These are phyloP conservation scores for Chrysomela aeneicollis DNA, from an alignment of 2,888 invertebrate species.

Conservation along the genomic window DNA sequence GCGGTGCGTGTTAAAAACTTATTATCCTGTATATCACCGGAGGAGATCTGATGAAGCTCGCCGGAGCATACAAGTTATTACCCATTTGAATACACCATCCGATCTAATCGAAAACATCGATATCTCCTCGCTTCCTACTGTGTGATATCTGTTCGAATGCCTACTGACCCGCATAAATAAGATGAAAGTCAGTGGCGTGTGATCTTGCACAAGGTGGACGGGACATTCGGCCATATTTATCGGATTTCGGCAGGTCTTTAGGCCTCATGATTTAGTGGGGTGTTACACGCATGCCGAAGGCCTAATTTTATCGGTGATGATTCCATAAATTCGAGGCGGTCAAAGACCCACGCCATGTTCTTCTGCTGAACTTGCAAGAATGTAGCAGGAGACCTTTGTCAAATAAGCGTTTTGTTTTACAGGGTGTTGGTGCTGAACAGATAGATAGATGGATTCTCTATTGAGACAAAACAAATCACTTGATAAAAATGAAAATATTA, in stretches of 20 bases:
- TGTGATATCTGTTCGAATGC: conserved; percentile 35
- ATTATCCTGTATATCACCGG: conserved; percentile 12
- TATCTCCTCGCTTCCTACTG: conserved; percentile 40
- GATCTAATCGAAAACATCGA: conserved; percentile 44
- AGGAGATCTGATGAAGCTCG: conserved; percentile 30
- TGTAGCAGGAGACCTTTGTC: too few relatives aligned
- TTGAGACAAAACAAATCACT: too few relatives aligned
- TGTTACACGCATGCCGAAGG: conserved; percentile 4
- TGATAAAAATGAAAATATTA: too few relatives aligned
- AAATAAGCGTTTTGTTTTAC: too few relatives aligned
- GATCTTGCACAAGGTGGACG: conserved; percentile 6
- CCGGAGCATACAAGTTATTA: conserved; percentile 39
- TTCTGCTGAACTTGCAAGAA: neutral
- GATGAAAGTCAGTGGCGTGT: conserved; percentile 19
- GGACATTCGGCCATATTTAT: conserved; percentile 12
- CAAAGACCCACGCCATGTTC: neutral
- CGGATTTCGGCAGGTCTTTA: conserved; percentile 11
- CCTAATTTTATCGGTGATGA: neutral
- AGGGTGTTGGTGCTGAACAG: too few relatives aligned
- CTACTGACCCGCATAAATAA: conserved; percentile 26
- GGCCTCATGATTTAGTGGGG: conserved; percentile 12
- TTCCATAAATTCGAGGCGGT: neutral
- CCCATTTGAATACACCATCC: conserved; percentile 36
- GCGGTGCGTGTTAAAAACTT: neutral
- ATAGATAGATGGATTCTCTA: too few relatives aligned